Evolutionary conservation across 2,113 vertebrate species (phyloP), one percentile per base, ranked within the genome.

Genomic region (Pluvianellus socialis): DNA sequence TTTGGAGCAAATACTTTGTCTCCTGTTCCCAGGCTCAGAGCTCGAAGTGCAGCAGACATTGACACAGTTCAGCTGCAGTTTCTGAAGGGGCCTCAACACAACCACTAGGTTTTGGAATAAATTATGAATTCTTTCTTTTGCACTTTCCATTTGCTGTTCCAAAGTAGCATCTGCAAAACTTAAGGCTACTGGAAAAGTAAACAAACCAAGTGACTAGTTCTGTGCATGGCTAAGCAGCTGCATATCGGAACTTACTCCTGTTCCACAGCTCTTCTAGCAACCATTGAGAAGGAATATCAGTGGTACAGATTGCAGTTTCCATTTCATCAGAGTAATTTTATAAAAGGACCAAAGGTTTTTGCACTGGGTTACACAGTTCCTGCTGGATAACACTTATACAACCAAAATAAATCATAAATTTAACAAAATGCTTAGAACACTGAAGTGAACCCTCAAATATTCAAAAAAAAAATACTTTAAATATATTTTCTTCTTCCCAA

Each of bases 151-250:
- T 88, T 82, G 24, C 74, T 91, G 27, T 95, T 96, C 91, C 89
- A 95, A 92, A 88, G n/a, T 53, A 73, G 73, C 86, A 95, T 92
- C 86, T 96, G 94, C 73, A 94, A 92, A 89, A 86, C 52, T 23
- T 77, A 88, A 79, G 62, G 62, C 38, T 70, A 40, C n/a, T 79
- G 77, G 50, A 87, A 85, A 94, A 95, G n/a, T 35, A 85, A 94
- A 92, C 33, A 71, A 82, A 67, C 53, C 35, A 79, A 95, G 26
- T 53, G 23, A 77, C 27, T 38, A 65, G 38, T 32, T 88, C 75
- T 70, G 42, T 62, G 33, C 30, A 22, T 30, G 47, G 56, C 49
- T 84, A 67, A 81, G 24, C 53, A 89, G 66, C 33, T 82, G 49
- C 3, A 0, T 38, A 72, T 35, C 38, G 86, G 56, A 84, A 84